These are phyloP conservation scores for Bedellia somnulentella DNA, from an alignment of 2,888 invertebrate species.

Conservation along the genomic window DNA sequence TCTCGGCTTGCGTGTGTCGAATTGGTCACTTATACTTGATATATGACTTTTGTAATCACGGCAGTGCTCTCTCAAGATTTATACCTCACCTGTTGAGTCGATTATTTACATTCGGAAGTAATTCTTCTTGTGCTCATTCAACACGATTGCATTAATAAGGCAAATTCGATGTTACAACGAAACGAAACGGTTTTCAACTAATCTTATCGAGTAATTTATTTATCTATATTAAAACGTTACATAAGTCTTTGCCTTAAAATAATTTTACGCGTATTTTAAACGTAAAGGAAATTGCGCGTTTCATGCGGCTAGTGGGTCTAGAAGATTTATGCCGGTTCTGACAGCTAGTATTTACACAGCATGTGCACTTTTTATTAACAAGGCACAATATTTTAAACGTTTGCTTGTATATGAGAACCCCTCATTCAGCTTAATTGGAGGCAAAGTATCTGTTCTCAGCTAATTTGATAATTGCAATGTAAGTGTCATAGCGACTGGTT, in stretches of 20 bases:
- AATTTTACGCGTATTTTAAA: too few species aligned
- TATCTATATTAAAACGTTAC: too few species aligned
- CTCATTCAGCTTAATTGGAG: constrained; percentile 32
- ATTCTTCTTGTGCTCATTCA: constrained; percentile 24
- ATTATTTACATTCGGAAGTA: constrained; percentile 49
- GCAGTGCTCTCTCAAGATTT: constrained; percentile 43
- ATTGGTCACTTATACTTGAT: constrained; percentile 35
- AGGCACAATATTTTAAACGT: constrained; percentile 33
- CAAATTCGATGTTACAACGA: too few species aligned
- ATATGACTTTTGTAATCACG: constrained; percentile 47
- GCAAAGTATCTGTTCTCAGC: constrained; percentile 36
- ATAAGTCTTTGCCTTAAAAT: too few species aligned
- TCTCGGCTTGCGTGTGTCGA: too few species aligned
- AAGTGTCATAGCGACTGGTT: constrained; percentile 26
- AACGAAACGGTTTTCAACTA: too few species aligned
- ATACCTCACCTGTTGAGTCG: constrained; percentile 51
- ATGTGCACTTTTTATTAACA: constrained; percentile 21
- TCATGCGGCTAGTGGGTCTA: constrained; percentile 10
- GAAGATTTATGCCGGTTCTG: constrained; percentile 31
- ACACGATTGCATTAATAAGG: constrained; percentile 17
- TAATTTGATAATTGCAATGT: constrained; percentile 50
- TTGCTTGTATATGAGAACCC: constrained; percentile 28
- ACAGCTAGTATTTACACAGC: constrained; percentile 35
- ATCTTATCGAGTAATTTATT: too few species aligned
- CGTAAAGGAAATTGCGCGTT: too few species aligned